Evolutionary conservation across 2,888 invertebrate species (phyloP), one percentile per base, ranked within the genome.

Genomic region (Heterodera filipjevi): DNA sequence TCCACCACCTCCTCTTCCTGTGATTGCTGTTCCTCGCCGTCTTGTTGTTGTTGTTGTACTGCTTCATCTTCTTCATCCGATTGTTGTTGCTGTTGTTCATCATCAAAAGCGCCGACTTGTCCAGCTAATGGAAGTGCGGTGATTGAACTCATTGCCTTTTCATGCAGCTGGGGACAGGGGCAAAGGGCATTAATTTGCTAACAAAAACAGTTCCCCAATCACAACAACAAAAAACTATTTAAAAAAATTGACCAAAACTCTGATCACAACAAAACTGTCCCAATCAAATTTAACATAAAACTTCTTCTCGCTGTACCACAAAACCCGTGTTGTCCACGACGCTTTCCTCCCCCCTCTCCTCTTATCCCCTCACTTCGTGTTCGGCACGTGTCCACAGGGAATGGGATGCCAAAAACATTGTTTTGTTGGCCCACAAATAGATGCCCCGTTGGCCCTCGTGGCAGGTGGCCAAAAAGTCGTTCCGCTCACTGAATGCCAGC

Each of bases 341-440:
- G 44, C 44, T 44, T 44, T 5, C n/a, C n/a, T n/a, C n/a, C n/a
- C n/a, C n/a, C n/a, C n/a, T n/a, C n/a, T n/a, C 39, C 39, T 39
- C 8, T 0, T 39, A 16, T 14, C 27, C 39, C 35, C 39, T 39
- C 6, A 78, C 49, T 19, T 82, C 80, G 1, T 81, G 78, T 27
- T n/a, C 59, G 10, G n/a, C 27, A 10, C 59, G 27, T 59, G 59
- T 22, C n/a, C 22, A 78, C 59, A 8, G 27, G 49, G 33, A 46
- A 73, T 73, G 73, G 35, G n/a, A n/a, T 5, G 27, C 44, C 75
- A 30, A 64, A 66, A 66, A 98, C 0, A 96, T 90, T 0, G 94
- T 93, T 87, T 93, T 93, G 90, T 98, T 99, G 0, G 94, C 93
- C 98, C 98, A 99, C 53, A 99, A 91, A 89, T 94, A 95, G 77